Evolutionary conservation across 2,113 vertebrate genomes (phyloP).

Genomic region (Notarius lentiginosus): DNA sequence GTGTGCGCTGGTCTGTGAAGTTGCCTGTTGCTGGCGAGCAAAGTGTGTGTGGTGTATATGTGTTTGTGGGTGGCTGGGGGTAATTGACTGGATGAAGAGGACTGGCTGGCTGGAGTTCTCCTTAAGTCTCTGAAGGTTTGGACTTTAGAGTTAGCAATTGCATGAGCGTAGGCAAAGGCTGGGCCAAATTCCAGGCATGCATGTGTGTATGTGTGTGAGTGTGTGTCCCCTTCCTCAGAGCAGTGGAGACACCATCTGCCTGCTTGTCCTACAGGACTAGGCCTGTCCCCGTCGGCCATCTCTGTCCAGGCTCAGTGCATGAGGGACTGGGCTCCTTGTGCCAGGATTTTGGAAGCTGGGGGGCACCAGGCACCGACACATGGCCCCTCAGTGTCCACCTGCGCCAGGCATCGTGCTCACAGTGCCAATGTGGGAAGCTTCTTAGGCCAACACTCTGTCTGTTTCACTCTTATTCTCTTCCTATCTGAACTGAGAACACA

Average conservation of each 20-base stretch:
- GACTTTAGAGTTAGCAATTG: constrained; percentile 53
- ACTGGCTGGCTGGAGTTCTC: constrained; percentile 45
- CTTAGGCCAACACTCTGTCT: constrained; percentile 25
- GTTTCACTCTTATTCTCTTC: constrained; percentile 15
- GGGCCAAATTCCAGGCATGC: constrained; percentile 50
- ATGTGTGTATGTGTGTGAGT: constrained; percentile 44
- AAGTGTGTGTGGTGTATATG: constrained; percentile 41
- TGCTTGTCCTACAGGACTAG: constrained; percentile 64
- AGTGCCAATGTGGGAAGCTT: constrained; percentile 25
- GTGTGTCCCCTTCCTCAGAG: constrained; percentile 43
- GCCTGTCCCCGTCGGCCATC: constrained; percentile 64
- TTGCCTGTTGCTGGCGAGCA: constrained; percentile 63
- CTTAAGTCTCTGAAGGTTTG: constrained; percentile 48
- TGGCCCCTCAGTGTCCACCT: constrained; percentile 30
- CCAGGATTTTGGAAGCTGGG: constrained; percentile 42
- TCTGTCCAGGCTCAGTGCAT: constrained; percentile 56
- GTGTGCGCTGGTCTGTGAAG: constrained; percentile 49
- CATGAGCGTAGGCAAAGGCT: constrained; percentile 43
- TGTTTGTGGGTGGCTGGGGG: constrained; percentile 52
- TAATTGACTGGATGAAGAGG: constrained; percentile 56
- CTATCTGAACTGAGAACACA: constrained; percentile 23
- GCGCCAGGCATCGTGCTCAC: constrained; percentile 9
- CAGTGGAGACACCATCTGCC: constrained; percentile 69
- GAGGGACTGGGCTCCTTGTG: constrained; percentile 35
- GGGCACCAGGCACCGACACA: constrained; percentile 42